Base-by-base conservation (phyloP, 1,140 invertebrate species). In the Drosophila cardini region DNA sequence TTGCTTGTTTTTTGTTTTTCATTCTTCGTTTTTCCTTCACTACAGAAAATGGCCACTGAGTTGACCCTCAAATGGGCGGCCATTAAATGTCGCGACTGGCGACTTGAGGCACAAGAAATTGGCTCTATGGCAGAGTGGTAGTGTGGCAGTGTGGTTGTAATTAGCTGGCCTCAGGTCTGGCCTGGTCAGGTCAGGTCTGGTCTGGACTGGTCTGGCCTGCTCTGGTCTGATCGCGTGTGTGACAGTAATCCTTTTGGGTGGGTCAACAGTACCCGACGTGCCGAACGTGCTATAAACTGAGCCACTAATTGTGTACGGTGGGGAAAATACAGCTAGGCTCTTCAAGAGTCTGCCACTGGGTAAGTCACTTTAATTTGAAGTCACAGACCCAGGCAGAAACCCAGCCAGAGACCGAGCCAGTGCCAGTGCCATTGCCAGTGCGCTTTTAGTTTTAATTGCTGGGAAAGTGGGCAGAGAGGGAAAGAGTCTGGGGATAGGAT, bases 361-460 rank as follows among this genome's bases (percentile, higher is more conserved):
- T 2, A 26, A 43, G 36, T 82, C 42, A 64, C 61, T 77, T 79
- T 64, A 70, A 76, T 69, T 69, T 75, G 68, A 72, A 78, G 55
- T 55, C 58, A 42, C 62, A 4, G 21, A 3, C 21, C 21, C 62
- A 4, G 21, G 4, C 21, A 3, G 21, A 26, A 5, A 3, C 21
- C 21, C 0, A 2, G 21, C 21, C 4, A 26, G 21, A 26, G 21
- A 26, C 21, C 21, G 21, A 26, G 68, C 57, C 79, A 83, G 62
- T 83, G 83, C 60, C 72, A 65, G 50, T 75, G 61, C 76, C 79
- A 83, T 62, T 83, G 83, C 65, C 72, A 65, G 50, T 71, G 61
- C 79, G 83, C 83, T 79, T 86, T 86, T 87, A 71, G 79, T 76
- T 87, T 87, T 86, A 86, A 86, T 86, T 87, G 72, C 76, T 70